These are phyloP conservation scores for Drosophila varians DNA, from an alignment of 1,140 invertebrate species.

Conservation along the genomic window DNA sequence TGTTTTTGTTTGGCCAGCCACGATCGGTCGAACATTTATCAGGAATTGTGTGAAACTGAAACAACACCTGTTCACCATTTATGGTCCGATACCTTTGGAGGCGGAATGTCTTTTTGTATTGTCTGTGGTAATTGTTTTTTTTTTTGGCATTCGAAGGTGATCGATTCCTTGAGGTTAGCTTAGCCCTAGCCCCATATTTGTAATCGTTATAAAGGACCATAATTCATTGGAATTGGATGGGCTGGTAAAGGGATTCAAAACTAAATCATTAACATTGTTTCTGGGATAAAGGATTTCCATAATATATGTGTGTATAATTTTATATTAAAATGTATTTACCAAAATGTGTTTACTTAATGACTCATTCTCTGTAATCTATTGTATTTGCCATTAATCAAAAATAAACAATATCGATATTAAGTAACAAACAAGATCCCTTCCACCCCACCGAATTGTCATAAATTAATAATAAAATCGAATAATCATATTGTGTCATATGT, in stretches of 20 bases:
- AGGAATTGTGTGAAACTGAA: constrained; percentile 64
- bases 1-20: constrained; percentile 45
- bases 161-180: constrained; percentile 17
- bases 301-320: background rate
- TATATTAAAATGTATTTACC: no score
- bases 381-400: constrained; percentile 10
- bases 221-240: constrained; percentile 18
- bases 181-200: constrained; percentile 30
- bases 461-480: constrained; percentile 55
- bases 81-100: constrained; percentile 26
- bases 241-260: constrained; percentile 4
- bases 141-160: constrained; percentile 30
- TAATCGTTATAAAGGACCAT: constrained; percentile 53
- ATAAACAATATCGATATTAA: constrained; percentile 16
- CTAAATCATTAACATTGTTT: constrained; percentile 43
- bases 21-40: constrained; percentile 54
- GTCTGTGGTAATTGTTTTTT: constrained; percentile 47
- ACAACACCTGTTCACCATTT: constrained; percentile 65
- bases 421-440: background rate
- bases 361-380: background rate
- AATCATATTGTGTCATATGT: constrained; percentile 52
- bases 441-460: constrained; percentile 6
- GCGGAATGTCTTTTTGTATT: constrained; percentile 49
- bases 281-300: no score
- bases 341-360: background rate